A percentile compares a stretch with the other conserved stretches of the same genome.
Conservation (phyloP, 2,888 invertebrate species). For the Parelbella ahira region DNA sequence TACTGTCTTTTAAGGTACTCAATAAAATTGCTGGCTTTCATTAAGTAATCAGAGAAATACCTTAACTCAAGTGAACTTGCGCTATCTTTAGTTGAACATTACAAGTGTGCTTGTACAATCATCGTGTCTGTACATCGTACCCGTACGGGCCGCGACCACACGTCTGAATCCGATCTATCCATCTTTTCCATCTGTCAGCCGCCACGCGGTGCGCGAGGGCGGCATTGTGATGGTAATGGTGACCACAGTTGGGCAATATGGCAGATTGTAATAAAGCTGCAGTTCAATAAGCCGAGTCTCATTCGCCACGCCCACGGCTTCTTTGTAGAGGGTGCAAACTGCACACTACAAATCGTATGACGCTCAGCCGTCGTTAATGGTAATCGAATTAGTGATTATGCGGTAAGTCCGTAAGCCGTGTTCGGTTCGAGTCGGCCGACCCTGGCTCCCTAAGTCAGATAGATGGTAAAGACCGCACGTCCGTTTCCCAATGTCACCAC, state of each 20-base stretch:
- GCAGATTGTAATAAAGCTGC: conserved; percentile 13
- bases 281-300: conserved; percentile 27
- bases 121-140: no score
- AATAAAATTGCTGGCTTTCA: no score
- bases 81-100: no score
- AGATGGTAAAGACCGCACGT: no score
- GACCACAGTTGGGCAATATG: conserved; percentile 33
- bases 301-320: conserved; percentile 41
- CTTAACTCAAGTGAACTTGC: no score
- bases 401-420: neutral
- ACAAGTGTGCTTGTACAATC: no score
- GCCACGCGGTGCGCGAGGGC: conserved; percentile 25
- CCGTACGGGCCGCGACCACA: conserved; percentile 8
- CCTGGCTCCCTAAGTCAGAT: neutral
- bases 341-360: neutral
- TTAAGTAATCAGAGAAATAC: no score
- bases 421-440: neutral
- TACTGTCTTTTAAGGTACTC: no score
- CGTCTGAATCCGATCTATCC: conserved; percentile 11
- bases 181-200: conserved; percentile 29
- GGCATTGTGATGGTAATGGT: conserved; percentile 43
- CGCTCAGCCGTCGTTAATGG: conserved; percentile 14
- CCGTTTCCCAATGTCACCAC: no score
- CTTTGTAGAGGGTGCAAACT: conserved; percentile 3
- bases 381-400: conserved; percentile 17